Evolutionary conservation across 2,888 invertebrate genomes (phyloP).

Genomic region (Drosophila longiperda): DNA sequence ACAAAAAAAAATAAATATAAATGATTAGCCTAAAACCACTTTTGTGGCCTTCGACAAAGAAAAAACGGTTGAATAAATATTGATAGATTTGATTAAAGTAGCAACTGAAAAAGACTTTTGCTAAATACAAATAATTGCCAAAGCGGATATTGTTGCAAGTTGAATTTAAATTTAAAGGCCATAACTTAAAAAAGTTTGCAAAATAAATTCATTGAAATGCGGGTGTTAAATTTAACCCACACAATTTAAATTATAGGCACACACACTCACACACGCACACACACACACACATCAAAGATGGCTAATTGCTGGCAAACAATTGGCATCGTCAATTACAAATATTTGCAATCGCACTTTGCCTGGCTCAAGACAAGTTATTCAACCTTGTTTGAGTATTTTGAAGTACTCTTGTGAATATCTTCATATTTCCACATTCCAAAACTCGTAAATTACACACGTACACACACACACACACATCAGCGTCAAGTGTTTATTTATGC

Average conservation of each 20-base stretch:
- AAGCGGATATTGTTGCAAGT: slow-evolving; percentile 59
- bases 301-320: slow-evolving; percentile 73
- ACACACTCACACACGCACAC: background rate
- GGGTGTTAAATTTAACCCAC: slow-evolving; percentile 47
- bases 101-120: slow-evolving; percentile 29
- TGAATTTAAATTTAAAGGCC: slow-evolving; percentile 32
- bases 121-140: slow-evolving; percentile 29
- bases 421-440: slow-evolving; percentile 31
- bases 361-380: slow-evolving; percentile 33
- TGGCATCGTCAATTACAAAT: slow-evolving; percentile 72
- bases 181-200: slow-evolving; percentile 41
- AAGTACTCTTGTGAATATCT: slow-evolving; percentile 10
- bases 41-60: background rate
- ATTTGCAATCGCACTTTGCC: slow-evolving; percentile 67
- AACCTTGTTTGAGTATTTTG: slow-evolving; percentile 40
- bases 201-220: slow-evolving; percentile 38
- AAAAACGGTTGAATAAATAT: slow-evolving; percentile 25
- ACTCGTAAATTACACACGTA: slow-evolving; percentile 38
- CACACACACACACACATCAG: slow-evolving; percentile 4
- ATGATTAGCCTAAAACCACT: background rate
- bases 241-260: slow-evolving; percentile 27
- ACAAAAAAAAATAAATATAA: background rate
- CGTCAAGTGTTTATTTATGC: slow-evolving; percentile 48
- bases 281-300: background rate
- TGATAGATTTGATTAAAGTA: slow-evolving; percentile 3